Conservation (phyloP, 2,113 vertebrate genomes). For the Nerophis lumbriciformis region DNA sequence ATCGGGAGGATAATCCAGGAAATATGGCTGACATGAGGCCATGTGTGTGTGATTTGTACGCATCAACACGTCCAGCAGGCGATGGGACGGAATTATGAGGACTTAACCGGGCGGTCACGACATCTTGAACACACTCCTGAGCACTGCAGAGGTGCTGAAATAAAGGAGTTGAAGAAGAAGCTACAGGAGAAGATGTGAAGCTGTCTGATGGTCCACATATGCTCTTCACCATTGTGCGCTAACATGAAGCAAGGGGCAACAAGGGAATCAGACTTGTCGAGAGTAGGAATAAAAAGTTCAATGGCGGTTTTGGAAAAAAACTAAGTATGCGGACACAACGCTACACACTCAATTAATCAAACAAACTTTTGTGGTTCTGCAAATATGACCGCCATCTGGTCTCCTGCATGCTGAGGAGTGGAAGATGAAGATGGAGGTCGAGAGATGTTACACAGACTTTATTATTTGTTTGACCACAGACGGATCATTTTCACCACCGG, state of each 20-base stretch:
- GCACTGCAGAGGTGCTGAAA: neutral
- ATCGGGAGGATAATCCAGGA: slow-evolving; percentile 10
- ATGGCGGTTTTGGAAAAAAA: neutral
- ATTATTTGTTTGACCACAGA: slow-evolving; percentile 52
- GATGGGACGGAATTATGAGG: slow-evolving; percentile 9
- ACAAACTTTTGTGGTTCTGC: slow-evolving; percentile 29
- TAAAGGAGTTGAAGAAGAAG: too few relatives aligned
- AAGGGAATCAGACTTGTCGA: slow-evolving; percentile 19
- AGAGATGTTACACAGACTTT: slow-evolving; percentile 30
- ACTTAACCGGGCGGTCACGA: neutral
- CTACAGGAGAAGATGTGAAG: too few relatives aligned
- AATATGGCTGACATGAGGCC: slow-evolving; percentile 10
- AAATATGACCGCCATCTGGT: slow-evolving; percentile 54
- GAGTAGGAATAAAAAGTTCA: neutral
- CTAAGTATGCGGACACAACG: slow-evolving; percentile 22
- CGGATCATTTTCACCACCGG: slow-evolving; percentile 30
- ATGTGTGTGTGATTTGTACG: slow-evolving; percentile 4
- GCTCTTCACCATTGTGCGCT: neutral
- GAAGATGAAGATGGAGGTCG: slow-evolving; percentile 7
- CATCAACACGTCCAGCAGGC: neutral
- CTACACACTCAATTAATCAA: slow-evolving; percentile 46
- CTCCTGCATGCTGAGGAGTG: slow-evolving; percentile 12
- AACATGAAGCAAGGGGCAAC: slow-evolving; percentile 6
- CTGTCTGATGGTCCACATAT: neutral
- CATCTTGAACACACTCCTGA: slow-evolving; percentile 1